phyloP scores from a whole-genome alignment of 92 coral and sea anemone genomes.

The Parazoanthus swiftii region DNA sequence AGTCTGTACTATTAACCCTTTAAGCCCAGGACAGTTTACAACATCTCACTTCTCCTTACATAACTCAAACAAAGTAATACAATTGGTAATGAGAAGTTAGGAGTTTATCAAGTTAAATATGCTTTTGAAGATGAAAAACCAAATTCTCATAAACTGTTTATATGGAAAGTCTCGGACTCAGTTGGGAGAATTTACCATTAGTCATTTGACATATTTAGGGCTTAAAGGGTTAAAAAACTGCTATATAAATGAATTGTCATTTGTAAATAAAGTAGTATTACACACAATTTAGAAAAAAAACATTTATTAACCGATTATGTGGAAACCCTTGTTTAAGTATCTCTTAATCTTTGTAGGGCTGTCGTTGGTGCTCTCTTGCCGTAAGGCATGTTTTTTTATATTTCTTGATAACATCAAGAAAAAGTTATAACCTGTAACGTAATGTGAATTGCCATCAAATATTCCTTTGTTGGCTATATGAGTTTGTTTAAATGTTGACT shows the following conservation, averaged over 20 bases:
- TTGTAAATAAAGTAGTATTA: constrained; percentile 43
- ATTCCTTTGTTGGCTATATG: constrained; percentile 42
- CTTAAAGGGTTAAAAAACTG: constrained; percentile 26
- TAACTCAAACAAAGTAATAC: no score
- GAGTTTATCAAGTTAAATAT: neutral
- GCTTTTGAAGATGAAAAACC: no score
- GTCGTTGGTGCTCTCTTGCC: constrained; percentile 44
- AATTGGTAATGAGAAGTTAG: neutral
- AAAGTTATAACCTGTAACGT: constrained; percentile 39
- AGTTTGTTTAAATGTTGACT: constrained; percentile 42
- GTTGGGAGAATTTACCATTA: no score
- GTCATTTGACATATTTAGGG: no score
- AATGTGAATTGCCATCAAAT: constrained; percentile 38
- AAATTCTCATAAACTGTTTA: no score
- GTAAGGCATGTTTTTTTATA: constrained; percentile 46
- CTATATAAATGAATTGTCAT: constrained; percentile 44
- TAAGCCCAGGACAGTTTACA: neutral
- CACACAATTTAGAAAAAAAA: constrained; percentile 44
- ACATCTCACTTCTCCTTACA: no score
- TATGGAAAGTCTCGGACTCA: no score
- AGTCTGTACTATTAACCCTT: constrained; percentile 21
- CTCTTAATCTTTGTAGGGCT: constrained; percentile 41
- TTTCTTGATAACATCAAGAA: constrained; percentile 39
- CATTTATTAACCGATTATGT: constrained; percentile 43
- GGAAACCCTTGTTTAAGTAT: constrained; percentile 41